Evolutionary conservation across 2,797 vertebrate genomes (phyloP), one percentile per base, ranked within the genome.

Genomic region (Aphelocoma californica): DNA sequence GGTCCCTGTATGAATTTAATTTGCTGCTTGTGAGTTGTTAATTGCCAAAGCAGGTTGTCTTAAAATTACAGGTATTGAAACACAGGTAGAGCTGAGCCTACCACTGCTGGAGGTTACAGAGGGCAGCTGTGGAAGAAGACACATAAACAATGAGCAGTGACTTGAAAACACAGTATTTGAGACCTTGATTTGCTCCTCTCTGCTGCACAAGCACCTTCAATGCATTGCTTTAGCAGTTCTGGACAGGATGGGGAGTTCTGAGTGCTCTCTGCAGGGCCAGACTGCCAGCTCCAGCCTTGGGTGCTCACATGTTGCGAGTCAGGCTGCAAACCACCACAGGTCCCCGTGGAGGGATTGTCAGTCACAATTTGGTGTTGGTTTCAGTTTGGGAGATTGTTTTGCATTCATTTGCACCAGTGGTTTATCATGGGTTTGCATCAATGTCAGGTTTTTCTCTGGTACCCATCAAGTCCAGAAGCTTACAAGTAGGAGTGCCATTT

Each of bases 21-120:
- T 75, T 67, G 70, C 61, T 91, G 38, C 34, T 92, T 92, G 54
- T 47, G n/a, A 74, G 32, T 47, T 81, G 45, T 45, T 71, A 79
- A 86, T 90, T 92, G 81, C n/a, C 74, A 82, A 94, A 74, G 7
- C 40, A 56, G 20, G 6, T 65, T 64, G 31, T 82, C 47, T 80
- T 67, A 67, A 77, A 78, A 61, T 84, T 72, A 47, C 71, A 83
- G 58, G 29, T 64, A 9, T 66, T 69, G 42, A 51, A 83, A 84
- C 34, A 51, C 32, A 70, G 84, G 8, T 13, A 64, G 44, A 61
- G 23, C 56, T 57, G 47, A 45, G 12, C n/a, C n/a, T 57, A 5
- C n/a, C 2, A 2, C 21, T 75, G 11, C 23, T 53, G 36, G 45
- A 58, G 71, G 42, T 6, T 24, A 20, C 36, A 42, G 62, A 75